Evolutionary conservation across 2,888 invertebrate genomes (phyloP), one percentile per base, ranked within the genome.

Genomic region (Cloeon dipterum): DNA sequence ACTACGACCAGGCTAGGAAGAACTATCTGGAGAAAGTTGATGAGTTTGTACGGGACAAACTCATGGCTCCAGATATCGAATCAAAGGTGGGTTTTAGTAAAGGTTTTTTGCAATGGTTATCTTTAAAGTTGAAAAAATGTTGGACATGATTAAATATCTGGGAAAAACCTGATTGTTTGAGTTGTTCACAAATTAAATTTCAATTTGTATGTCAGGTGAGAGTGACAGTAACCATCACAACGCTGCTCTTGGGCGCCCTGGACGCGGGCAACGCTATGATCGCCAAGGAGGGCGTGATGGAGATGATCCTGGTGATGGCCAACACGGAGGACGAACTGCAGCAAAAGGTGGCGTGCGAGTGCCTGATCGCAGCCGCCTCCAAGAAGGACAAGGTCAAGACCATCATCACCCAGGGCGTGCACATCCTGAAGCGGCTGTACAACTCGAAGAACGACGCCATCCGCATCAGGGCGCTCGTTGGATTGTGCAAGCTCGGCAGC

Each of bases 231-330:
- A 76, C 86, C 2, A 74, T 94, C 38, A 88, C 93, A 34, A 75
- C 86, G 4, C 59, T 98, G 38, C 62, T 98, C 4, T 66, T 78
- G 51, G 94, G 96, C 8, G 88, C 96, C 0, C 57, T 89, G 34
- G 94, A 96, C 54, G 79, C 91, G 32, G 98, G 96, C 13, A 89
- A 91, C 50, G 67, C 72, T 45, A 65, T 83, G 37, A 66, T 88
- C 37, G 77, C 77, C 4, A 53, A 51, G 35, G 54, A 58, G 34
- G 89, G 89, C 20, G 81, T 98, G 41, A 65, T 94, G 47, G 83
- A 91, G 56, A 89, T 98, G 81, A 89, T 98, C 55, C 61, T 98
- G 20, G 83, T 83, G 5, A 91, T 98, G 89, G 96, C 96, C 2
- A 78, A 78, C 41, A 79, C 83, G 8, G 88, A 89, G n/a, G 85